A percentile compares a stretch with the other conserved stretches of the same genome.
phyloP scores from a whole-genome alignment of 2,797 vertebrate species.

The Craterocephalus amniculus region DNA sequence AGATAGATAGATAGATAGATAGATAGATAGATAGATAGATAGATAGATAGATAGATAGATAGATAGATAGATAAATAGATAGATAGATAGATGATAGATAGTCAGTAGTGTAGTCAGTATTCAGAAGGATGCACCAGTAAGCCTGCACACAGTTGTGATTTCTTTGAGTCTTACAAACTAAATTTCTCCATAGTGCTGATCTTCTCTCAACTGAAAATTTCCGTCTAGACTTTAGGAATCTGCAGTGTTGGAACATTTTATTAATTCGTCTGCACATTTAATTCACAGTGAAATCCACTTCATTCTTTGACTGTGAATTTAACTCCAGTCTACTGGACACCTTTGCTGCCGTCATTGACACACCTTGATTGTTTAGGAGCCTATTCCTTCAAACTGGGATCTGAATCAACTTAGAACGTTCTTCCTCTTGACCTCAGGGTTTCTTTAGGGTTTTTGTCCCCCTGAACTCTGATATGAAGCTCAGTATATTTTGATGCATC shows the following conservation, averaged over 20 bases:
- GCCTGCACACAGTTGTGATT: neutral
- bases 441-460: neutral
- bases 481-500: neutral
- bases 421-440: neutral
- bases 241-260: neutral
- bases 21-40: too few relatives aligned
- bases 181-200: neutral
- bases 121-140: slow-evolving; percentile 4
- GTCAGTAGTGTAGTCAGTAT: neutral
- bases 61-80: too few relatives aligned
- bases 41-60: too few relatives aligned
- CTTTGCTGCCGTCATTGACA: neutral
- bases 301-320: neutral
- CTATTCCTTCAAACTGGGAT: neutral
- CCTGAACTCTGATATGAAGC: neutral
- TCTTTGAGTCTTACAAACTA: neutral
- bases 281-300: neutral
- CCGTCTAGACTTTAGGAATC: neutral
- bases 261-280: neutral
- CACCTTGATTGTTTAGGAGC: neutral
- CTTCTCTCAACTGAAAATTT: neutral
- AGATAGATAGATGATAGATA: neutral
- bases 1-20: too few relatives aligned
- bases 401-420: neutral
- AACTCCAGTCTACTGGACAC: neutral